Percentiles rank a stretch among this genome's conserved stretches.
phyloP scores from a whole-genome alignment of 1,140 invertebrate species.

The Euura saliciscinereae region DNA sequence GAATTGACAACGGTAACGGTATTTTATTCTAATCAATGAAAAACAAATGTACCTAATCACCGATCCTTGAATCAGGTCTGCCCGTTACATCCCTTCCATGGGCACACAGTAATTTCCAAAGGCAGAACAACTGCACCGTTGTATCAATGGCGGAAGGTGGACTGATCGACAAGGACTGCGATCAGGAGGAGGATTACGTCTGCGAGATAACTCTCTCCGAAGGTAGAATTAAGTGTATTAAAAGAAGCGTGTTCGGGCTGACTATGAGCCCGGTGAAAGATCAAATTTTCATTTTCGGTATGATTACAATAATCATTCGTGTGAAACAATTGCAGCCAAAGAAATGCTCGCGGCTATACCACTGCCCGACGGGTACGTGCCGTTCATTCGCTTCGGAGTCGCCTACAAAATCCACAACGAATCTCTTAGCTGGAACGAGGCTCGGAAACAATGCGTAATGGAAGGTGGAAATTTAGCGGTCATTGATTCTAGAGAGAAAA shows the following conservation, averaged over 20 bases:
- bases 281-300: too few species aligned
- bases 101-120: too few species aligned
- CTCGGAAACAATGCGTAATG: neutral
- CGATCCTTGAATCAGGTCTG: neutral
- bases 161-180: too few species aligned
- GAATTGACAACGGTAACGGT: neutral
- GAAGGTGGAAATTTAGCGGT: neutral
- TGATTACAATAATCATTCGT: too few species aligned
- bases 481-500: neutral
- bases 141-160: too few species aligned
- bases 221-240: too few species aligned
- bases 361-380: neutral
- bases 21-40: neutral
- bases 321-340: too few species aligned
- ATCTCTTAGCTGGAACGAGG: neutral
- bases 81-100: neutral
- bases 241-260: too few species aligned
- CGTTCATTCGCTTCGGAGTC: neutral
- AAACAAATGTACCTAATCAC: neutral
- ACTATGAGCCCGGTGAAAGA: too few species aligned
- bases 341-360: neutral
- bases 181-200: too few species aligned
- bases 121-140: too few species aligned
- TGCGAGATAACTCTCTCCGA: too few species aligned
- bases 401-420: neutral